These are phyloP conservation scores for Acanthosepion pharaonis DNA, from an alignment of 2,888 invertebrate species.

Conservation along the genomic window DNA sequence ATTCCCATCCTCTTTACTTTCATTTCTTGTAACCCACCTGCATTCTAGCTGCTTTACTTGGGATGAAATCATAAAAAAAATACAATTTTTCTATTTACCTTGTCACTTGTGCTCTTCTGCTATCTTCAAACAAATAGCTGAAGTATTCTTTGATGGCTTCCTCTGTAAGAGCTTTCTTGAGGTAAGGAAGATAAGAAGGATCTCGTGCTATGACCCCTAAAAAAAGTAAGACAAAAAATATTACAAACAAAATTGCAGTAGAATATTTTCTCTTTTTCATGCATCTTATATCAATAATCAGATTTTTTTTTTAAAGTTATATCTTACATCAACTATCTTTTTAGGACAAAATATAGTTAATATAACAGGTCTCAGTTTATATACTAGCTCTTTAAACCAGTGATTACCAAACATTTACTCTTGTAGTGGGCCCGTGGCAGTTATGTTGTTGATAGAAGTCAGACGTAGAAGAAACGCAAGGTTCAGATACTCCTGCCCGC, in stretches of 20 bases:
- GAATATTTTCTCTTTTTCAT: background rate
- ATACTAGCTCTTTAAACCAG: no score
- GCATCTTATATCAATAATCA: background rate
- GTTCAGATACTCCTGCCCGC: no score
- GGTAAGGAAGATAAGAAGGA: slow-evolving; percentile 73
- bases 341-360: background rate
- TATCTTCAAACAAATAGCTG: slow-evolving; percentile 72
- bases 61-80: background rate
- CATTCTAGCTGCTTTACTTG: no score
- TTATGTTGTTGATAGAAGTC: no score
- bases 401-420: no score
- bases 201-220: slow-evolving; percentile 76
- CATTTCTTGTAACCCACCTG: no score
- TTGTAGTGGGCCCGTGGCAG: no score
- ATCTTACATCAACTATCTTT: background rate
- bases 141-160: slow-evolving; percentile 75
- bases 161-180: slow-evolving; percentile 74
- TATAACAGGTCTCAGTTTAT: no score
- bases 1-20: no score
- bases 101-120: slow-evolving; percentile 51
- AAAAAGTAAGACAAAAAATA: slow-evolving; percentile 43
- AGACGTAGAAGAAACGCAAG: no score
- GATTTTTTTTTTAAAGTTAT: background rate
- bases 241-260: background rate
- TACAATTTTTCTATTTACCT: background rate